These are phyloP conservation scores for Palythoa grandis DNA, from an alignment of 92 coral and sea anemone species.

Conservation along the genomic window DNA sequence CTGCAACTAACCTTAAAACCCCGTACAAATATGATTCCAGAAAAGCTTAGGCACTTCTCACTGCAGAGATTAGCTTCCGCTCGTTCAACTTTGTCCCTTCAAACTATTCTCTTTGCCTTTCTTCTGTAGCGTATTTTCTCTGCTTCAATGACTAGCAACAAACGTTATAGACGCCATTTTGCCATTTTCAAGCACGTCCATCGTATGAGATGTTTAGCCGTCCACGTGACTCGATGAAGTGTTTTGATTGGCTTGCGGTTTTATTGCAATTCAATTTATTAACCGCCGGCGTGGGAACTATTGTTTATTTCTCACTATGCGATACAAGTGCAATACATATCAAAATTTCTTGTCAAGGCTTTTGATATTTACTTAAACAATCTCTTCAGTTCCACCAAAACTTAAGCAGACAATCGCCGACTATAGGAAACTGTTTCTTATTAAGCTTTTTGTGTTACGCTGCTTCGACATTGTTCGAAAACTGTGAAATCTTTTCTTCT, in stretches of 20 bases:
- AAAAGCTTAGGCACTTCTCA: background rate
- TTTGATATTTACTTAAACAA: background rate
- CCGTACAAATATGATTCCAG: background rate
- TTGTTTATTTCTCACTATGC: constrained; percentile 25
- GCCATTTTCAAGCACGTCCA: constrained; percentile 27
- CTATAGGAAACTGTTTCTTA: background rate
- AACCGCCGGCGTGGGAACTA: constrained; percentile 1
- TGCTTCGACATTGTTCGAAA: background rate
- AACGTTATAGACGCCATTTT: constrained; percentile 40
- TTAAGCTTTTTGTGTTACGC: background rate
- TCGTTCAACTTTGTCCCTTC: background rate
- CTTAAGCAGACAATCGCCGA: background rate
- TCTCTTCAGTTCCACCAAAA: background rate
- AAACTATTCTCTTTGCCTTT: constrained; percentile 1
- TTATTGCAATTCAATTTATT: constrained; percentile 29
- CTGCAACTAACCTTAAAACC: background rate
- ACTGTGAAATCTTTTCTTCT: background rate
- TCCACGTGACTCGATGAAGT: constrained; percentile 24
- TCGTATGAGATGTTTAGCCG: constrained; percentile 27
- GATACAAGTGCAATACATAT: background rate
- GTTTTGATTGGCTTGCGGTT: constrained; percentile 44
- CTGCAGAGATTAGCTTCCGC: background rate
- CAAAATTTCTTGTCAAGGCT: background rate
- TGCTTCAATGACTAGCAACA: constrained; percentile 48
- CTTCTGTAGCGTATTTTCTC: constrained; percentile 1